Evolutionary conservation across 1,140 invertebrate species (phyloP).

Genomic region (Ganaspis sp.): DNA sequence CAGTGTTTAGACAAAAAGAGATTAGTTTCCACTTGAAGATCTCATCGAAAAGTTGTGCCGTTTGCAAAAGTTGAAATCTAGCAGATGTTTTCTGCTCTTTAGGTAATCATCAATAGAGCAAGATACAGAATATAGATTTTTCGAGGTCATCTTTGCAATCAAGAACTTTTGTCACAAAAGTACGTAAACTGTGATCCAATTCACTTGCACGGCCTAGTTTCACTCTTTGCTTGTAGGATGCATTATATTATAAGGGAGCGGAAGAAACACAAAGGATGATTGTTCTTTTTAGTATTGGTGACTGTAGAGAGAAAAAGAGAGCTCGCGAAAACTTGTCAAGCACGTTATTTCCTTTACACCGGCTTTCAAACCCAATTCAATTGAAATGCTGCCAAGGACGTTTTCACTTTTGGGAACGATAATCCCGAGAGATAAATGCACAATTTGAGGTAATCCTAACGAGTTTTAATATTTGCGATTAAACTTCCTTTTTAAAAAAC

Average conservation of each 20-base stretch:
- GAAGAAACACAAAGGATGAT: constrained; percentile 47
- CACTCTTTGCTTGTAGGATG: background rate
- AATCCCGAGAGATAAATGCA: background rate
- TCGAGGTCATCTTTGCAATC: background rate
- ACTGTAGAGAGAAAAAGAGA: background rate
- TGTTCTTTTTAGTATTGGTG: constrained; percentile 2
- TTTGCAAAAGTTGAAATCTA: background rate
- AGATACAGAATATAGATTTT: background rate
- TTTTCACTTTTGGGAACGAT: background rate
- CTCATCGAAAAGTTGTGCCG: background rate
- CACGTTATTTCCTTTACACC: background rate
- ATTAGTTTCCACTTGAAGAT: constrained; percentile 10
- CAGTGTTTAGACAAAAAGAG: no score
- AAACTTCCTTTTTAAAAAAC: no score
- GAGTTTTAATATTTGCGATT: background rate
- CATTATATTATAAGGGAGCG: constrained; percentile 38
- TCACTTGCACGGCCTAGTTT: constrained; percentile 7
- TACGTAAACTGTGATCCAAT: background rate
- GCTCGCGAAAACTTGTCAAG: constrained; percentile 2
- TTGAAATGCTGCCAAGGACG: constrained; percentile 16
- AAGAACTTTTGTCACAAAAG: background rate
- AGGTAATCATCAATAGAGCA: background rate
- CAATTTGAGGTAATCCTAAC: no score
- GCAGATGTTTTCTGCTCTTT: background rate
- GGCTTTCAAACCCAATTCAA: background rate